Evolutionary conservation across 2,113 vertebrate genomes (phyloP).

Genomic region (Odocoileus hemionus): DNA sequence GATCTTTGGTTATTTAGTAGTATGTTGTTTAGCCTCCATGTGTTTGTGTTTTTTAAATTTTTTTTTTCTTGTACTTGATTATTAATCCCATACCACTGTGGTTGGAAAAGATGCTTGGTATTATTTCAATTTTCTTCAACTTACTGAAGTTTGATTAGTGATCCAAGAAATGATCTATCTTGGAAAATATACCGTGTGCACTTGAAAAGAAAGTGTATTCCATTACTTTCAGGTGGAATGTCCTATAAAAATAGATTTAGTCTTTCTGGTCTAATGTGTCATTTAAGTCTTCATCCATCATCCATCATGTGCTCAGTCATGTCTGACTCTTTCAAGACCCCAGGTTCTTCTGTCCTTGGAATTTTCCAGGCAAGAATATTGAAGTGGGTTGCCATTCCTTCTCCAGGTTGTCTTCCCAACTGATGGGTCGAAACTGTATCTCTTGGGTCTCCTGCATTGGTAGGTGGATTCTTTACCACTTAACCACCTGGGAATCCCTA

Average conservation of each 20-base stretch:
- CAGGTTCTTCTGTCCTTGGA: neutral
- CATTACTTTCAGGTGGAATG: neutral
- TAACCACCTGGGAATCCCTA: neutral
- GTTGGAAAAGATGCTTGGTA: neutral
- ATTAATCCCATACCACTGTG: neutral
- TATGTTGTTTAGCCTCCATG: neutral
- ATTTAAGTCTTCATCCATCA: neutral
- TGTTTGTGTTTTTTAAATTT: neutral
- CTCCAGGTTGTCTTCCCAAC: neutral
- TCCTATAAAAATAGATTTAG: neutral
- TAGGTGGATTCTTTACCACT: neutral
- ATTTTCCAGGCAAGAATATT: neutral
- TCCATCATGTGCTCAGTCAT: neutral
- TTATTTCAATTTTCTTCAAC: neutral
- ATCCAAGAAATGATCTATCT: neutral
- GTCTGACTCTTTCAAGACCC: neutral
- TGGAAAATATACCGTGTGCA: neutral
- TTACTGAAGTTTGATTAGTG: neutral
- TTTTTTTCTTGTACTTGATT: neutral
- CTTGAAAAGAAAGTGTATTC: neutral
- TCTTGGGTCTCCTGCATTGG: neutral
- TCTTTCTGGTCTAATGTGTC: neutral
- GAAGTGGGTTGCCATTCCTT: neutral
- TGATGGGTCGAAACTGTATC: fast-evolving
- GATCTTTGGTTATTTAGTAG: neutral